Percentiles rank a stretch among this genome's conserved stretches.
phyloP scores from a whole-genome alignment of 1,140 invertebrate genomes.

The Nomia melanderi region DNA sequence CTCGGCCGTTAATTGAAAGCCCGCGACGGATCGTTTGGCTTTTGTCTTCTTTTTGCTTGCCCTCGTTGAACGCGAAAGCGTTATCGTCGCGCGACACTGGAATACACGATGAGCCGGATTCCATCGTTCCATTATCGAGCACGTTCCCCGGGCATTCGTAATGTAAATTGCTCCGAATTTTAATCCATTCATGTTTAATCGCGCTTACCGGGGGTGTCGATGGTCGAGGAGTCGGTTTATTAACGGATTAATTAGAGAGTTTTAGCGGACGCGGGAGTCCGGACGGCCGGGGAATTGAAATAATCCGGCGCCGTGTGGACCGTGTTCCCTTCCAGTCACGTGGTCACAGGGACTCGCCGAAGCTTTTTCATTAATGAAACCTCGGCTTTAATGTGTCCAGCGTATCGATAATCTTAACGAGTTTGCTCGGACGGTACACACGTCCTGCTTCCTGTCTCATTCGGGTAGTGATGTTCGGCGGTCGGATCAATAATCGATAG shows the following conservation, averaged over 20 bases:
- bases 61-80: too few relatives aligned
- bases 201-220: too few relatives aligned
- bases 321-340: not conserved
- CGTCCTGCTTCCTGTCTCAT: not conserved
- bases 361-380: not conserved
- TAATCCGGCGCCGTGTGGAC: not conserved
- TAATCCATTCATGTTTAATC: too few relatives aligned
- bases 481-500: conserved; percentile 4
- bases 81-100: too few relatives aligned
- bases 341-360: not conserved
- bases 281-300: not conserved
- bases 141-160: too few relatives aligned
- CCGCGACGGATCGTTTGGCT: not conserved
- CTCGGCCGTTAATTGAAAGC: not conserved
- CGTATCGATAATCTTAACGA: not conserved
- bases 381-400: too few relatives aligned
- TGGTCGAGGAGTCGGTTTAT: too few relatives aligned
- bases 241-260: not conserved
- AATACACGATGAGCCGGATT: too few relatives aligned
- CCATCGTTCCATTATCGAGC: too few relatives aligned
- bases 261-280: not conserved
- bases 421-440: not conserved
- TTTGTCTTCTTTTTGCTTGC: not conserved
- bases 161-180: too few relatives aligned
- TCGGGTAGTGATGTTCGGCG: too few relatives aligned